phyloP scores from a whole-genome alignment of 2,113 vertebrate genomes.

The Mellivora capensis region DNA sequence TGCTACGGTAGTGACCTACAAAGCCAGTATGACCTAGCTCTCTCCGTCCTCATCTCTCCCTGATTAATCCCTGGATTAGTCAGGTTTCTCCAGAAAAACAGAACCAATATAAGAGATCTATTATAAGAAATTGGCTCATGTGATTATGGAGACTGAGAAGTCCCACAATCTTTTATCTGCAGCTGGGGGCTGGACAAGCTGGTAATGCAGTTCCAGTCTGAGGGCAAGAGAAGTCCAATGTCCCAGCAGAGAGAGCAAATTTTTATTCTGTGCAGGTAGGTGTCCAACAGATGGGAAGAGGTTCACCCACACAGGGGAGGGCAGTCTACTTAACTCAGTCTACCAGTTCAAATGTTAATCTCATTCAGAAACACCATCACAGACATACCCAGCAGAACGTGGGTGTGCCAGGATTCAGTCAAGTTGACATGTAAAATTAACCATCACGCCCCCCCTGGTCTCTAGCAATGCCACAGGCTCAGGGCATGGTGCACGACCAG shows the following conservation, averaged over 20 bases:
- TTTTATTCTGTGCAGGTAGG: background rate
- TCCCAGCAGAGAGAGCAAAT: background rate
- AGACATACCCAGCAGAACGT: background rate
- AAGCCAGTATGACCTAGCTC: background rate
- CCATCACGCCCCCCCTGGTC: no score
- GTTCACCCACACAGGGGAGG: background rate
- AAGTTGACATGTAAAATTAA: background rate
- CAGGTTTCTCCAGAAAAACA: background rate
- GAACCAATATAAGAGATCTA: background rate
- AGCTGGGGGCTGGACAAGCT: background rate
- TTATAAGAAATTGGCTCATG: background rate
- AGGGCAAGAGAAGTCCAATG: background rate
- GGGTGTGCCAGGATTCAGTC: no score
- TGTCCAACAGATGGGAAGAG: background rate
- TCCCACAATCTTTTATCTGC: background rate
- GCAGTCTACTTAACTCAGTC: background rate
- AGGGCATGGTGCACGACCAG: fast-evolving
- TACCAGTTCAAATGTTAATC: background rate
- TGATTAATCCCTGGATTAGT: background rate
- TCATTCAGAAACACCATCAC: background rate
- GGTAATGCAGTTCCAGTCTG: background rate
- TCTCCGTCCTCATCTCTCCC: background rate
- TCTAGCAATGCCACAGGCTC: background rate
- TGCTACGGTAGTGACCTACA: background rate
- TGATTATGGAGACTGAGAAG: background rate